A percentile compares a stretch with the other conserved stretches of the same genome.
Conservation (phyloP, 2,113 vertebrate species). For the Erpornis zantholeuca region DNA sequence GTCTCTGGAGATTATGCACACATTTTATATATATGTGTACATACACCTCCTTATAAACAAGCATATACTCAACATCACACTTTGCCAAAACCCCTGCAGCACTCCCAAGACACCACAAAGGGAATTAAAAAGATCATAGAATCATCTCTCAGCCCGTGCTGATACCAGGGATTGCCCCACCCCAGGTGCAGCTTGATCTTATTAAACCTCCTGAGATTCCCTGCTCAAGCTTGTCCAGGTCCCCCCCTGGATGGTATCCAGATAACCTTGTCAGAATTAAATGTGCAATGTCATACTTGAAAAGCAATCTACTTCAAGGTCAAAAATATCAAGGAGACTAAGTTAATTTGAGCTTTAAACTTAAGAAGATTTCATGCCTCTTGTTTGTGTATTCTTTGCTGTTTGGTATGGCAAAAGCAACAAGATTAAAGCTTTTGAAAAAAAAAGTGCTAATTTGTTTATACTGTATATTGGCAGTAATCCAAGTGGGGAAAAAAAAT, state of each 20-base stretch:
- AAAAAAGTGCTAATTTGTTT: conserved; percentile 5
- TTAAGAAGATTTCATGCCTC: not conserved
- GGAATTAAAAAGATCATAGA: not conserved
- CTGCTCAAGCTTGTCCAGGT: not conserved
- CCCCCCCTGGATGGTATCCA: not conserved
- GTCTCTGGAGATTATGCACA: not conserved
- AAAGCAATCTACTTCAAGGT: not conserved
- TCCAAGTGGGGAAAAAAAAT: not conserved
- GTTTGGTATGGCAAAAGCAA: not conserved
- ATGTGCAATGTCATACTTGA: not conserved
- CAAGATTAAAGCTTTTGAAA: not conserved
- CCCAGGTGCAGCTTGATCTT: not conserved
- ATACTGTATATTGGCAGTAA: not conserved
- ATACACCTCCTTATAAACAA: not conserved
- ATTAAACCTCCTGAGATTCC: not conserved
- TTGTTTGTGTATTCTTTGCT: not conserved
- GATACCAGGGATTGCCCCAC: not conserved
- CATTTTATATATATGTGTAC: not conserved
- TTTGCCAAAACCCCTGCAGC: not conserved
- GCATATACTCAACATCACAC: not conserved
- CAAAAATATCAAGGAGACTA: not conserved
- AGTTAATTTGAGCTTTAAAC: not conserved
- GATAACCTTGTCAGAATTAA: not conserved
- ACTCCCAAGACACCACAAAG: not conserved
- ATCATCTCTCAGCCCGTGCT: not conserved